Percentiles rank a stretch among this genome's conserved stretches.
These are phyloP conservation scores for Tiliacea aurago DNA, from an alignment of 2,888 invertebrate genomes.

Conservation along the genomic window DNA sequence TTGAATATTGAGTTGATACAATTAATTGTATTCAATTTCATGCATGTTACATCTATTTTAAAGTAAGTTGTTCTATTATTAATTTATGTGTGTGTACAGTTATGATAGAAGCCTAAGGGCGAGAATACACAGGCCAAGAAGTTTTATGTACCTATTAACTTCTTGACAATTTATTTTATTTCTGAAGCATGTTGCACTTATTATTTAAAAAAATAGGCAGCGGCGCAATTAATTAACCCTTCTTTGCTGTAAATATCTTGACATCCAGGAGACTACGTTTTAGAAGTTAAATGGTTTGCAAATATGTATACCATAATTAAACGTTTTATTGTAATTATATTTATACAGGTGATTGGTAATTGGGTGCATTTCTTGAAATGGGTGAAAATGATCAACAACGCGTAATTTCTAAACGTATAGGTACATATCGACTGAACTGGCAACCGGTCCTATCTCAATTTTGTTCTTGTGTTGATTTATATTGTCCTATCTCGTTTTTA, in stretches of 20 bases:
- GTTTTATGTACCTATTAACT: not conserved
- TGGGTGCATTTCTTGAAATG: not conserved
- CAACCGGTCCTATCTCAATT: too few species aligned
- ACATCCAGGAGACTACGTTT: not conserved
- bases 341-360: not conserved
- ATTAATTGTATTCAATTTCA: not conserved
- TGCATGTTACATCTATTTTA: not conserved
- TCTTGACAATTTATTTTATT: not conserved
- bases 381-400: not conserved
- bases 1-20: not conserved
- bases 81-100: not conserved
- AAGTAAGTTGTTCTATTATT: not conserved
- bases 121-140: not conserved
- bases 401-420: too few species aligned
- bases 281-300: slow-evolving; percentile 7
- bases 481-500: too few species aligned
- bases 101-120: not conserved
- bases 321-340: not conserved
- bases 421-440: too few species aligned
- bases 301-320: not conserved
- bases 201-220: not conserved
- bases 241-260: not conserved
- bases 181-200: not conserved
- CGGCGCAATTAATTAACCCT: not conserved
- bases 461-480: too few species aligned